Percentiles rank a stretch among this genome's conserved stretches.
Conservation (phyloP, 2,888 invertebrate genomes). For the Diloba caeruleocephala region DNA sequence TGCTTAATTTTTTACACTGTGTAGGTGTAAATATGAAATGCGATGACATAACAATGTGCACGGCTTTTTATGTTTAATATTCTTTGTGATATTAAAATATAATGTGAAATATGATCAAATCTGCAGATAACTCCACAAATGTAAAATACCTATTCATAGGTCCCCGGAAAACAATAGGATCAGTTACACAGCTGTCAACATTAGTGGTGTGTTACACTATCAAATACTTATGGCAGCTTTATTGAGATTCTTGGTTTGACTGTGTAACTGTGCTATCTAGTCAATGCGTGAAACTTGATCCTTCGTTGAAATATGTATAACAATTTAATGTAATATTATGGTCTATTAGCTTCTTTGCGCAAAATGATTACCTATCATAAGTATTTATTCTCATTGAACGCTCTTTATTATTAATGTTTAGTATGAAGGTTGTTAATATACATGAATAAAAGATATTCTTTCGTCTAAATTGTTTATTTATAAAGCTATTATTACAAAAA, state of each 20-base stretch:
- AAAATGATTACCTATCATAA: slow-evolving; percentile 43
- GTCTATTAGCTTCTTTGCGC: slow-evolving; percentile 51
- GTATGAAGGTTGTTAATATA: slow-evolving; percentile 59
- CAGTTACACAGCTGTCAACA: slow-evolving; percentile 17
- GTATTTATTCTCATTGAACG: slow-evolving; percentile 53
- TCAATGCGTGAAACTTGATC: slow-evolving; percentile 1
- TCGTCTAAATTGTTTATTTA: slow-evolving; percentile 30
- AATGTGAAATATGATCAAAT: too few species aligned
- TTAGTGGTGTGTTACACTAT: slow-evolving; percentile 26
- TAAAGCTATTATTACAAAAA: too few species aligned
- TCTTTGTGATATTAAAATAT: too few species aligned
- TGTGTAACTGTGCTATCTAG: slow-evolving; percentile 21
- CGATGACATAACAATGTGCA: too few species aligned
- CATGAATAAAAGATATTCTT: slow-evolving; percentile 59
- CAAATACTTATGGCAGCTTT: slow-evolving; percentile 23
- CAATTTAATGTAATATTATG: slow-evolving; percentile 14
- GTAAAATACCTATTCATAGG: too few species aligned
- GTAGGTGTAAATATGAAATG: too few species aligned
- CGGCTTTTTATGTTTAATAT: too few species aligned
- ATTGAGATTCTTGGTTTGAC: slow-evolving; percentile 18
- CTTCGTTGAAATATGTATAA: background rate
- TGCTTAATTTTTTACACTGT: too few species aligned
- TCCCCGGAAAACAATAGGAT: too few species aligned
- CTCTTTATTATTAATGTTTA: slow-evolving; percentile 56
- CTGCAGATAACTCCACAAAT: too few species aligned